Evolutionary conservation across 2,113 vertebrate genomes (phyloP).

Genomic region (Cyphomyrus plagiostoma): DNA sequence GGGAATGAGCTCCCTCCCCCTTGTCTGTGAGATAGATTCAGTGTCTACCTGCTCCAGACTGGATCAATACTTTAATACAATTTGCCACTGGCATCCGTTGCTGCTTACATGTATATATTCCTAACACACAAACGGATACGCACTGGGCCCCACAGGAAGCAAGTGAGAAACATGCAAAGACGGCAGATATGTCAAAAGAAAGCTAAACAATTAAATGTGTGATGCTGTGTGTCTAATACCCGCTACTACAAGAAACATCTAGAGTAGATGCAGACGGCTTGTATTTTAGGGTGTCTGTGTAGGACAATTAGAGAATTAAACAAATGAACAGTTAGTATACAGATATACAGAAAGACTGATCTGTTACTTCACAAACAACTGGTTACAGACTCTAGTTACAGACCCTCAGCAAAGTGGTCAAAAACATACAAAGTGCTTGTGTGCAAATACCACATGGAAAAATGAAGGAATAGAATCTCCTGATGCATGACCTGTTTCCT

Average conservation of each 20-base stretch:
- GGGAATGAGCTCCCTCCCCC: conserved; percentile 26
- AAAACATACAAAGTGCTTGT: conserved; percentile 12
- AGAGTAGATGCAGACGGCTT: background rate
- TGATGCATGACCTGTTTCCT: conserved; percentile 32
- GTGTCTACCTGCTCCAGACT: conserved; percentile 58
- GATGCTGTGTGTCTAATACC: background rate
- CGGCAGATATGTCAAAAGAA: background rate
- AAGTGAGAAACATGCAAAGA: background rate
- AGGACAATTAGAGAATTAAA: background rate
- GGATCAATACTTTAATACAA: conserved; percentile 59
- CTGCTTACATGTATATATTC: conserved; percentile 18
- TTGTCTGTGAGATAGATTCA: conserved; percentile 47
- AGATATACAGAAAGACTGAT: background rate
- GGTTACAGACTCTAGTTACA: background rate
- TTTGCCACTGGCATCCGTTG: conserved; percentile 51
- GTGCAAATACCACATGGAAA: conserved; percentile 21
- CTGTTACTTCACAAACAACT: conserved; percentile 41
- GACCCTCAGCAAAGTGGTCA: background rate
- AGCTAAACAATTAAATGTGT: background rate
- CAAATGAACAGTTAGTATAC: background rate
- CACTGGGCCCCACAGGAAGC: background rate
- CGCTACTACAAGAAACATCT: background rate
- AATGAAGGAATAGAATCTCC: conserved; percentile 2
- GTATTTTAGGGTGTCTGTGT: background rate
- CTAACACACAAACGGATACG: background rate